These are phyloP conservation scores for Ischnura elegans DNA, from an alignment of 2,888 invertebrate species.

Conservation along the genomic window DNA sequence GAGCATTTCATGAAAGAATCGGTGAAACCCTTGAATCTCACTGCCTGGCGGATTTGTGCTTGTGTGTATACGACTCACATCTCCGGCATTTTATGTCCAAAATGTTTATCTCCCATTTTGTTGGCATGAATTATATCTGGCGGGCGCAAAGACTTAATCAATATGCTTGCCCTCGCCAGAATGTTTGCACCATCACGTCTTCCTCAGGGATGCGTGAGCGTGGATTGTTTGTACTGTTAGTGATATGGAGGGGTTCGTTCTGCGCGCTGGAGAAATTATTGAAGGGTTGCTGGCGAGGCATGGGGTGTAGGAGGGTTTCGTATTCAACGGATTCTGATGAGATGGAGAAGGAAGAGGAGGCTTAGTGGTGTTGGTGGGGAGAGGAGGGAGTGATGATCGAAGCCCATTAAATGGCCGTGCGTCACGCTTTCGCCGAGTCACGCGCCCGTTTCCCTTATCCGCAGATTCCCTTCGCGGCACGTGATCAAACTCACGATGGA, in stretches of 20 bases:
- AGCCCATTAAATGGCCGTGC: conserved; percentile 30
- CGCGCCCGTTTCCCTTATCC: conserved; percentile 12
- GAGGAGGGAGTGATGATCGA: conserved; percentile 29
- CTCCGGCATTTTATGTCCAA: background rate
- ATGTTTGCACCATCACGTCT: background rate
- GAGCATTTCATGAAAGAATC: background rate
- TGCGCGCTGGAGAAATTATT: background rate
- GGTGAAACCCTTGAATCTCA: background rate
- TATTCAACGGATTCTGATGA: too few relatives aligned
- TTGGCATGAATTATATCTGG: background rate
- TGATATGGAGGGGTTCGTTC: background rate
- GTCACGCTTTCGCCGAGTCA: conserved; percentile 47
- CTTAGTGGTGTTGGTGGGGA: too few relatives aligned
- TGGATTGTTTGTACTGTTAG: background rate
- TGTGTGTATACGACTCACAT: background rate
- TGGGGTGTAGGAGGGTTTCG: too few relatives aligned
- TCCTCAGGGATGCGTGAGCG: background rate
- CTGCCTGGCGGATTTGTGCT: background rate
- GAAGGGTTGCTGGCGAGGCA: background rate
- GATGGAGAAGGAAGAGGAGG: background rate
- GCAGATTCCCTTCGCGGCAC: background rate
- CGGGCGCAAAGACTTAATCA: background rate
- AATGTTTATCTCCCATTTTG: background rate
- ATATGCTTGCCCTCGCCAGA: background rate
- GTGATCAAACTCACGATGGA: conserved; percentile 46